These are phyloP conservation scores for Ovis aries DNA, from an alignment of 2,113 vertebrate species.

Conservation along the genomic window ARS-UI_Ramb_v3.0 NC_056056.1:71115001-71115500, in stretches of 20 bases:
- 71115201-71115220: background rate
- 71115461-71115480: background rate
- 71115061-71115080: background rate
- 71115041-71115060: background rate
- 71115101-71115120: background rate
- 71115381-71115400: background rate
- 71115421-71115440: background rate
- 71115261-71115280: background rate
- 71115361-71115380: background rate
- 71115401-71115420: background rate
- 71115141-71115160: background rate
- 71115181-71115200: background rate
- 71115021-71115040: background rate
- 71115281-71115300: background rate
- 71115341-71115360: background rate
- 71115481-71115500: background rate
- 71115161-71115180: background rate
- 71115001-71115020: background rate
- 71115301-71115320: background rate
- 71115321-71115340: background rate
- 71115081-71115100: background rate
- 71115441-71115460: background rate
- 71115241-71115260: background rate
- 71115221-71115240: background rate
- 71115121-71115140: background rate